Base-by-base conservation (phyloP, 2,113 vertebrate species). In the Cervus canadensis region DNA sequence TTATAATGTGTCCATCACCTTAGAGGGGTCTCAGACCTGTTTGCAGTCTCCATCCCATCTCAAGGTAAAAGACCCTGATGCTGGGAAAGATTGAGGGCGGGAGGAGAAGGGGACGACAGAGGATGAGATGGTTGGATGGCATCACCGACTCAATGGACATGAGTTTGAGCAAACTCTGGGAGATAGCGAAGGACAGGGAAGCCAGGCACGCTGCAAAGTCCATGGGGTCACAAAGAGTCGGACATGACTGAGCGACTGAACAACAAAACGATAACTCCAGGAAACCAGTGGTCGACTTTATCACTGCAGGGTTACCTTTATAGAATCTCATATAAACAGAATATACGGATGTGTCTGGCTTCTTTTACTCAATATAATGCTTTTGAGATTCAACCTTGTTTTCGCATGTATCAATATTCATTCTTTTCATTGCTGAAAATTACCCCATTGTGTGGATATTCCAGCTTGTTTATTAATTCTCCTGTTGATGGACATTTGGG, bases 361-460 rank as follows among this genome's bases (percentile, higher is more conserved):
- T 92, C 67, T 87, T 60, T 89, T 25, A 14, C 40, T 79, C 28
- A 25, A 23, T 26, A 57, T 45, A 78, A 56, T 30, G 14, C 40
- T 71, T 71, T 4, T 85, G 60, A 96, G 89, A 94, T 40, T 45
- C 76, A 82, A 26, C 6, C 6, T 40, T 52, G 50, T 45, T 83
- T 79, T 89, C 64, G 2, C 19, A 13, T 86, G 59, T 40, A 91
- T 78, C 26, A 21, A 83, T 33, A 91, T 28, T 96, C 82, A 59
- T 85, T 87, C 83, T 89, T 81, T 85, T 91, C 85, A 89, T 43
- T 86, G 59, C 33, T 82, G 67, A 95, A 86, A 91, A 89, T 48
- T 60, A 85, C n/a, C 48, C 67, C 48, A 33, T n/a, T 60, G 43
- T 93, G 54, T 94, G 50, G 30, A 67, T 79, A 9, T 33, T 60